Evolutionary conservation across 2,113 vertebrate genomes (phyloP).

Genomic region (Rhinolophus ferrumequinum): DNA sequence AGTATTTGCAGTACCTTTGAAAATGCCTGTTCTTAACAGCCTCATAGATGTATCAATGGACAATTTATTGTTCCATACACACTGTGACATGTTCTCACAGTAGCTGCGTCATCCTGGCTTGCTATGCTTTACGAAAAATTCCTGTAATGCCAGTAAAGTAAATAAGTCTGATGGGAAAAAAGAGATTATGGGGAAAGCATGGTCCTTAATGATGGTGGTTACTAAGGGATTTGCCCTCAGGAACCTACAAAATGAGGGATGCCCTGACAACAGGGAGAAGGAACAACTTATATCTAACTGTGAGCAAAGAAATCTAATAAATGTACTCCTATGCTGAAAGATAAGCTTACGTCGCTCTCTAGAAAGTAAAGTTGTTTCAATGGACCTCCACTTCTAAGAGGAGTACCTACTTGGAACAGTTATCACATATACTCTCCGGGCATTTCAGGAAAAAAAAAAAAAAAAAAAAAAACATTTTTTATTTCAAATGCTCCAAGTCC

Average conservation of each 20-base stretch:
- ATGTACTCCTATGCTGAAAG: not conserved
- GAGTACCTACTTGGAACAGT: not conserved
- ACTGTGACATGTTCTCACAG: constrained; percentile 46
- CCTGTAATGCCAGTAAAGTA: constrained; percentile 27
- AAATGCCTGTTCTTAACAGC: constrained; percentile 27
- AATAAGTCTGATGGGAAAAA: not conserved
- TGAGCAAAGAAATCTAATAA: not conserved
- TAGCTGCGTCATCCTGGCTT: constrained; percentile 49
- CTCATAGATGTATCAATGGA: constrained; percentile 32
- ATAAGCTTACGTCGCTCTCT: not conserved
- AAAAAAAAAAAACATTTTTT: not conserved
- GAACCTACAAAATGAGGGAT: not conserved
- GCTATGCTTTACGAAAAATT: constrained; percentile 52
- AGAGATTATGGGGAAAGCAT: not conserved
- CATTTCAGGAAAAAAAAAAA: not conserved
- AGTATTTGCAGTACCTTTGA: constrained; percentile 37
- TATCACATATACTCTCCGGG: not conserved
- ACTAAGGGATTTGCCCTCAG: not conserved
- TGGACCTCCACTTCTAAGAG: not conserved
- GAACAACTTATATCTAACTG: not conserved
- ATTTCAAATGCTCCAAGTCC: not conserved
- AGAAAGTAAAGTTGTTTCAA: not conserved
- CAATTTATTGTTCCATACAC: not conserved
- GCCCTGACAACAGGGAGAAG: not conserved
- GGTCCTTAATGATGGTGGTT: not conserved